Base-by-base conservation (phyloP, 2,797 vertebrate genomes). In the Momotus momota region DNA sequence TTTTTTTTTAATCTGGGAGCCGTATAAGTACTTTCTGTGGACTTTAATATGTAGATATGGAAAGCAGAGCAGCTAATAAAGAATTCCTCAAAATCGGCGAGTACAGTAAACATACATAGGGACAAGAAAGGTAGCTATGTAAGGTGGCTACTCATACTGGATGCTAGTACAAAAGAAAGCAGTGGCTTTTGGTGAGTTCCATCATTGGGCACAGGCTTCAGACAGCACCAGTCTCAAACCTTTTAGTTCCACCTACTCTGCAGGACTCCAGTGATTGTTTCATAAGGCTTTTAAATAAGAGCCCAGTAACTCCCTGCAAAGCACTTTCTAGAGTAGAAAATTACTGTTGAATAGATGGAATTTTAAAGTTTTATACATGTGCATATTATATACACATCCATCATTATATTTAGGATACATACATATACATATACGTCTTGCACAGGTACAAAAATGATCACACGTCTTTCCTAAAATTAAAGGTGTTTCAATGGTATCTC, bases 11-110 rank as follows among this genome's bases (percentile, higher is more conserved):
- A 71, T 64, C 67, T 91, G 15, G 12, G 46, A 89, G 14, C 21
- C 72, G 83, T 54, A 7, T n/a, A 71, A 88, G 40, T 65, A 43
- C 86, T 74, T 87, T 69, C 43, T 91, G 22, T 38, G n/a, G 61
- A 71, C 33, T 57, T 90, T 75, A 43, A 17, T 8, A n/a, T 11
- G 7, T 10, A 38, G 22, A 49, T 13, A 74, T 14, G 12, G 31
- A 78, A 85, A 92, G 19, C 38, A 71, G 6, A 46, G 18, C 10
- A 54, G 41, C 17, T 57, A 64, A 49, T 46, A 88, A 65, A 72
- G 43, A 54, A 73, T 35, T 75, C 1, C 0, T 25, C 61, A 52
- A 73, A 85, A 78, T 12, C 9, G 29, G 54, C 11, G 31, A 48
- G 19, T 13, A 31, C 6, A 46, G 38, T 45, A 51, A 78, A 51